phyloP scores from a whole-genome alignment of 92 coral and sea anemone species.

The Pocillopora grandis region DNA sequence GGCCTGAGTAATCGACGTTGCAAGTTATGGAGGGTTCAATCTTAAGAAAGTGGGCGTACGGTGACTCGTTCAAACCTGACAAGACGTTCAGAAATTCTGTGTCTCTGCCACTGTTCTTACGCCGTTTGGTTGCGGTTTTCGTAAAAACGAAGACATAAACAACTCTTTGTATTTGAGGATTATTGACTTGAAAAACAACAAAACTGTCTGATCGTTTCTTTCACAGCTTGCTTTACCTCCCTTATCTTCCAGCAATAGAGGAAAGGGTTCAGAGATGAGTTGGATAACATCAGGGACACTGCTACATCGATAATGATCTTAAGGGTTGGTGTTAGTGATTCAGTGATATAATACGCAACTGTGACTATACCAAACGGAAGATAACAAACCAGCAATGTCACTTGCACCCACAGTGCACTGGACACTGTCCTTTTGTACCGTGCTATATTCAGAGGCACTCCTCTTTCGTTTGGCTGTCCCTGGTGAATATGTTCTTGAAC shows the following conservation, averaged over 20 bases:
- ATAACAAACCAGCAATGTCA: constrained; percentile 12
- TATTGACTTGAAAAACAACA: not conserved
- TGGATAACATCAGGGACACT: not conserved
- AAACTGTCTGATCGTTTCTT: not conserved
- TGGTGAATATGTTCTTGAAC: constrained; percentile 3
- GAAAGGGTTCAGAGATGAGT: not conserved
- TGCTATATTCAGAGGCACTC: not conserved
- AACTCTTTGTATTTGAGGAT: too few species aligned
- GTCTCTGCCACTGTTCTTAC: too few species aligned
- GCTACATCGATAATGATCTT: not conserved
- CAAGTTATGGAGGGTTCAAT: too few species aligned
- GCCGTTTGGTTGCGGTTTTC: too few species aligned
- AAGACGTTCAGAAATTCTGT: too few species aligned
- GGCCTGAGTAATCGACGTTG: too few species aligned
- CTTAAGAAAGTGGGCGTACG: too few species aligned
- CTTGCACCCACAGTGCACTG: constrained; percentile 13
- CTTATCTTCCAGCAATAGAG: not conserved
- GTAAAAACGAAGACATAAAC: too few species aligned
- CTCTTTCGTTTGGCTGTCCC: not conserved
- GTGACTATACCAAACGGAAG: not conserved
- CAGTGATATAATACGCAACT: not conserved
- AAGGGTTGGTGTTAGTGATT: not conserved
- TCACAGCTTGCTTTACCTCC: not conserved
- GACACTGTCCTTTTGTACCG: constrained; percentile 14
- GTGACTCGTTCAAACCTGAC: too few species aligned